Conservation (phyloP, 2,797 vertebrate genomes). For the Neoniphon sammara region DNA sequence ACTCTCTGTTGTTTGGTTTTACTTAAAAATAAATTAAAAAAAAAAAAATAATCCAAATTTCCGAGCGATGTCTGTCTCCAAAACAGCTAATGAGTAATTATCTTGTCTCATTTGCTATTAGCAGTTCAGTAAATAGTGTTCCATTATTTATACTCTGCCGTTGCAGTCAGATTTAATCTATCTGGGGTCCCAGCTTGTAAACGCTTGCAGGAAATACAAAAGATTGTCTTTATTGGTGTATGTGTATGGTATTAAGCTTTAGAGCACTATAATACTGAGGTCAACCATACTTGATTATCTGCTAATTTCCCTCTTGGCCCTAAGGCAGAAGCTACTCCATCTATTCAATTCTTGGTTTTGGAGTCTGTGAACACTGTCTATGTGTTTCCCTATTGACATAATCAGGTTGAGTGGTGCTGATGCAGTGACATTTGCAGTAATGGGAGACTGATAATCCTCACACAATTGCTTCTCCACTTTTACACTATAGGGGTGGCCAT, state of each 20-base stretch:
- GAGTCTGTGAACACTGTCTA: conserved; percentile 64
- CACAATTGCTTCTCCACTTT: conserved; percentile 73
- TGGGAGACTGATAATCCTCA: conserved; percentile 76
- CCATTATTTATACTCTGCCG: conserved; percentile 56
- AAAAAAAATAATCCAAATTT: conserved; percentile 17
- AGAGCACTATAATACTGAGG: conserved; percentile 47
- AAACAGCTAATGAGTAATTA: conserved; percentile 56
- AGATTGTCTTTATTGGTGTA: conserved; percentile 22
- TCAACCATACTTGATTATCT: conserved; percentile 72
- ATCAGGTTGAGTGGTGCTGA: conserved; percentile 76
- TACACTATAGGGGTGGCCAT: conserved; percentile 56
- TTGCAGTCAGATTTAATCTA: conserved; percentile 57
- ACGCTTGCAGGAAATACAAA: conserved; percentile 56
- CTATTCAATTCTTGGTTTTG: conserved; percentile 44
- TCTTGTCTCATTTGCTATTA: conserved; percentile 54
- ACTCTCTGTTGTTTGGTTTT: conserved; percentile 25
- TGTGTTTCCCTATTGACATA: conserved; percentile 74
- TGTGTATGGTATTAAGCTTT: conserved; percentile 38
- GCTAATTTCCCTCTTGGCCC: conserved; percentile 72
- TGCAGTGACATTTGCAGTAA: conserved; percentile 79
- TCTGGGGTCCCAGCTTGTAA: conserved; percentile 44
- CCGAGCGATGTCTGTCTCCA: conserved; percentile 13
- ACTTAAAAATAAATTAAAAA: neutral
- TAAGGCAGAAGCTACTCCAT: conserved; percentile 31
- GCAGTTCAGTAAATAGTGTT: conserved; percentile 44